Conservation (phyloP, 2,888 invertebrate species). For the Exocentrus adspersus region DNA sequence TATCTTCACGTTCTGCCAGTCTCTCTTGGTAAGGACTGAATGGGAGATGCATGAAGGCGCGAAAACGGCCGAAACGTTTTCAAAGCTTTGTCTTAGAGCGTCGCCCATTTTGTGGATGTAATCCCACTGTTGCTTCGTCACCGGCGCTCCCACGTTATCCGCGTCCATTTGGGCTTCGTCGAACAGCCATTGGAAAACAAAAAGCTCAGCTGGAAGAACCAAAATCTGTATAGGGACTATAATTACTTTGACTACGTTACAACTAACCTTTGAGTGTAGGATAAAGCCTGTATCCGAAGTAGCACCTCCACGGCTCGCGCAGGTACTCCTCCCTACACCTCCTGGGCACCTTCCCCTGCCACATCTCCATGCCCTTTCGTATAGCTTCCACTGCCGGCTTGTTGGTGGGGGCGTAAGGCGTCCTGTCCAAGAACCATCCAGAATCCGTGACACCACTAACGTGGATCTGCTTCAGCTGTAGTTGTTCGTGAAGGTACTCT, state of each 20-base stretch:
- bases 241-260: too few species aligned
- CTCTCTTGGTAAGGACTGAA: conserved; percentile 85
- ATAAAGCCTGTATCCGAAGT: conserved; percentile 90
- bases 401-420: conserved; percentile 74
- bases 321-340: conserved; percentile 77
- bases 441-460: conserved; percentile 91
- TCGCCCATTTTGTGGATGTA: conserved; percentile 92
- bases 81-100: conserved; percentile 81
- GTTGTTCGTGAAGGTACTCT: conserved; percentile 72
- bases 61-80: conserved; percentile 88
- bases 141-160: conserved; percentile 90
- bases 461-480: conserved; percentile 68
- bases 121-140: conserved; percentile 92
- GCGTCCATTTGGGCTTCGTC: conserved; percentile 95
- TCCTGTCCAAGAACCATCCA: conserved; percentile 93
- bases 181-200: conserved; percentile 94
- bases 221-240: too few species aligned
- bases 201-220: conserved; percentile 79
- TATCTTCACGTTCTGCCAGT: conserved; percentile 84
- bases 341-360: conserved; percentile 83
- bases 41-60: conserved; percentile 95
- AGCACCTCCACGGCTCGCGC: conserved; percentile 88
- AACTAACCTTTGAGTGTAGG: conserved; percentile 82
- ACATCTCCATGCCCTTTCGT: conserved; percentile 78
- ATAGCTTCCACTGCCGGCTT: conserved; percentile 69